Conservation (phyloP, 2,797 vertebrate genomes). For the Rhadinocentrus ornatus region DNA sequence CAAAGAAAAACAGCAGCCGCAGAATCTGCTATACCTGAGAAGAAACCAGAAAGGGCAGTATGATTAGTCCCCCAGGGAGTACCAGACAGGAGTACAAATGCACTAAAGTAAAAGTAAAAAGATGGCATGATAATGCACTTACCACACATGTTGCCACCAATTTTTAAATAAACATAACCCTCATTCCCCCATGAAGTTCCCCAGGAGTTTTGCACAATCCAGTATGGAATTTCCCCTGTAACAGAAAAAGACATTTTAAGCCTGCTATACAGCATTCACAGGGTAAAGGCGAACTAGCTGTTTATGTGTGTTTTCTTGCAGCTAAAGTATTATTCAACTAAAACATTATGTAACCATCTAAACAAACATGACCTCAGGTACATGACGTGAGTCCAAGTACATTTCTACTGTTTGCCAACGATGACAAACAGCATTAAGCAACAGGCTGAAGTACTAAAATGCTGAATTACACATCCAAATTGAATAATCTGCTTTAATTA, state of each 20-base stretch:
- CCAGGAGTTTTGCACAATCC: constrained; percentile 95
- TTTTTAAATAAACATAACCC: constrained; percentile 90
- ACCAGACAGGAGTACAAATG: constrained; percentile 5
- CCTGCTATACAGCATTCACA: constrained; percentile 52
- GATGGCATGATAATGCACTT: constrained; percentile 65
- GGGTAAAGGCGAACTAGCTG: constrained; percentile 1
- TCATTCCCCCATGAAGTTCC: constrained; percentile 87
- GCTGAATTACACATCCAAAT: not conserved
- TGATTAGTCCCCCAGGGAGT: constrained; percentile 28
- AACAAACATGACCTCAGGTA: constrained; percentile 7
- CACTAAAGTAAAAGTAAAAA: not conserved
- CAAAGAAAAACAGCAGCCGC: constrained; percentile 87
- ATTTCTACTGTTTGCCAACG: not conserved
- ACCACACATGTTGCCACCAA: constrained; percentile 89
- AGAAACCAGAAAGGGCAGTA: constrained; percentile 14
- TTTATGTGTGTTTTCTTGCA: constrained; percentile 12
- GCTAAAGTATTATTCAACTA: constrained; percentile 9
- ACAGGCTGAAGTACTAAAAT: constrained; percentile 15
- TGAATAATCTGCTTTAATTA: not conserved
- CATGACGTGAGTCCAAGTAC: not conserved
- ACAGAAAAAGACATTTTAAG: constrained; percentile 40
- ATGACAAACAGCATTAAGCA: not conserved
- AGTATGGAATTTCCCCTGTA: constrained; percentile 86
- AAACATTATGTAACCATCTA: not conserved
- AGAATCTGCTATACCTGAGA: constrained; percentile 88